phyloP scores from a whole-genome alignment of 2,113 vertebrate species.

The Xerus inauris region DNA sequence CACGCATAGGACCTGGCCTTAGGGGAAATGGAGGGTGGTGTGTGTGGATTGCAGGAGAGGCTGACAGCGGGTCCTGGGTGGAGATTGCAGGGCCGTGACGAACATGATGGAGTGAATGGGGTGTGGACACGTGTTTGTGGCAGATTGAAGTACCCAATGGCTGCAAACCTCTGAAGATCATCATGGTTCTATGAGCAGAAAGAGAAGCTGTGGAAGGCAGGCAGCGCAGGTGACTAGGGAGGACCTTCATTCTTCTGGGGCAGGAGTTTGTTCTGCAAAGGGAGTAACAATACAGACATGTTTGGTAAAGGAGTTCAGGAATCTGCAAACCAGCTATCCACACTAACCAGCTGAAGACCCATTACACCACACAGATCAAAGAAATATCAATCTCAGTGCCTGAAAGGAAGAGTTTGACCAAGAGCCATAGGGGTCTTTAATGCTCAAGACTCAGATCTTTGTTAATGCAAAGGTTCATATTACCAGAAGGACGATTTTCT shows the following conservation, averaged over 20 bases:
- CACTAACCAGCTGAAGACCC: background rate
- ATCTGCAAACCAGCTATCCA: background rate
- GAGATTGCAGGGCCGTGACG: background rate
- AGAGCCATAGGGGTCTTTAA: rapidly evolving
- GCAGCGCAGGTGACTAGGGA: background rate
- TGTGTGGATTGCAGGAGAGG: background rate
- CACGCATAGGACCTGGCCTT: background rate
- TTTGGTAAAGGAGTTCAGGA: background rate
- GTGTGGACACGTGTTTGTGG: rapidly evolving
- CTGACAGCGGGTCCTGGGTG: no score
- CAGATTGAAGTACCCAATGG: background rate
- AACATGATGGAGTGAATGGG: background rate
- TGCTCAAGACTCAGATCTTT: background rate
- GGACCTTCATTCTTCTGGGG: background rate
- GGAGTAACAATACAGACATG: background rate
- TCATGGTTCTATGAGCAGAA: background rate
- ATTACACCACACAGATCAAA: background rate
- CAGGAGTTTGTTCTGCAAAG: background rate
- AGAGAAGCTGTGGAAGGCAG: background rate
- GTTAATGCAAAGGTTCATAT: background rate
- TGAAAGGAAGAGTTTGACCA: background rate
- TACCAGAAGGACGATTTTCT: background rate
- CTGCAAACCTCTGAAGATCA: background rate
- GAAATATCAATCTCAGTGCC: rapidly evolving
- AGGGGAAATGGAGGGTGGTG: background rate